Percentiles rank a stretch among this genome's conserved stretches.
phyloP scores from a whole-genome alignment of 2,113 vertebrate genomes.

The Tragelaphus scriptus region DNA sequence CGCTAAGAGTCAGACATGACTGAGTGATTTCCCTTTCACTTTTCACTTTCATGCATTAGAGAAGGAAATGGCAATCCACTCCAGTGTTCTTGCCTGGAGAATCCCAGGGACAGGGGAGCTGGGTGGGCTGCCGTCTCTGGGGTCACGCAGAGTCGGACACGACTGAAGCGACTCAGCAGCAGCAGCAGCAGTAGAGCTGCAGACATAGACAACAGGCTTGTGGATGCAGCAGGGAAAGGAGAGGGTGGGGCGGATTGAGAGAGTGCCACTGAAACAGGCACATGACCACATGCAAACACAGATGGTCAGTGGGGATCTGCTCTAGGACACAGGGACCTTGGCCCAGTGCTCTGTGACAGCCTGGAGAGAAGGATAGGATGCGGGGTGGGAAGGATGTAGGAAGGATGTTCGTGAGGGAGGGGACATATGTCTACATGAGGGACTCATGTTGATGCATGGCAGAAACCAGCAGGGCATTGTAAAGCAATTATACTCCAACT shows the following conservation, averaged over 20 bases:
- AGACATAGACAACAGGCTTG: background rate
- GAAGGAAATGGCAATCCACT: no score
- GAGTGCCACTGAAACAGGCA: fast-evolving
- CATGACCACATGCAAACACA: background rate
- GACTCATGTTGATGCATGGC: background rate
- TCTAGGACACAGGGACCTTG: background rate
- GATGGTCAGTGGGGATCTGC: background rate
- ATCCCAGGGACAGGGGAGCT: no score
- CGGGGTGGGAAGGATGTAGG: background rate
- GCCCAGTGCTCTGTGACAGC: background rate
- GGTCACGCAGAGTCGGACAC: no score
- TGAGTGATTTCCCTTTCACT: no score
- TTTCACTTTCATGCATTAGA: no score
- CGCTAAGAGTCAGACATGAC: no score
- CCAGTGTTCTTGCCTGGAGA: no score
- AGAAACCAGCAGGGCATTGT: background rate
- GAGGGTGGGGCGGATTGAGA: background rate
- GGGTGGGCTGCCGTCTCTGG: no score
- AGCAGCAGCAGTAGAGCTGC: background rate
- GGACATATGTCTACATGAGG: fast-evolving
- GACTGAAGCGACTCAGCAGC: no score
- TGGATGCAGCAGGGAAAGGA: background rate
- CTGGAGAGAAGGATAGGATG: background rate
- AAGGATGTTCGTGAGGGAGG: background rate
- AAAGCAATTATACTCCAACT: background rate